These are phyloP conservation scores for Eumacrocentrus americanus DNA, from an alignment of 2,888 invertebrate species.

Conservation along the genomic window DNA sequence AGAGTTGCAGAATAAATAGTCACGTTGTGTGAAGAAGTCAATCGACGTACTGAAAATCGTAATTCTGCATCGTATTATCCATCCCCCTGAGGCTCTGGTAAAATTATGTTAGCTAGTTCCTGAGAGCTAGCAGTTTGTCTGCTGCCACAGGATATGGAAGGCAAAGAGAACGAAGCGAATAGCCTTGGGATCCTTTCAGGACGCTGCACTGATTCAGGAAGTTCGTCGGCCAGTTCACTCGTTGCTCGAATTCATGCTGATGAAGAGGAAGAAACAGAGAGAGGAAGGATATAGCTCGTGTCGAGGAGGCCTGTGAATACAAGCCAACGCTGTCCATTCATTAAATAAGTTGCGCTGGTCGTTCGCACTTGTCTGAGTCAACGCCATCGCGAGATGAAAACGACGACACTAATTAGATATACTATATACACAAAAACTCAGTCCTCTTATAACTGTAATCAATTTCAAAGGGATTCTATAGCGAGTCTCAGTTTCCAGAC, in stretches of 20 bases:
- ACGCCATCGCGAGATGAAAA: not conserved
- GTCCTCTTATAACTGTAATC: not conserved
- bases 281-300: too few species aligned
- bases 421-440: not conserved
- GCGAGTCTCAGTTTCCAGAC: not conserved
- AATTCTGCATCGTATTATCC: not conserved
- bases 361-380: not conserved
- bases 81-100: not conserved
- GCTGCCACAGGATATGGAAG: not conserved
- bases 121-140: not conserved
- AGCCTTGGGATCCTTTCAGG: conserved; percentile 1
- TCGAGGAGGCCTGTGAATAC: not conserved
- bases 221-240: not conserved
- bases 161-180: conserved; percentile 2
- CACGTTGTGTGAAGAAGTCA: too few species aligned
- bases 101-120: not conserved
- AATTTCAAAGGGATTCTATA: not conserved
- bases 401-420: not conserved
- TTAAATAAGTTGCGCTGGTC: conserved; percentile 2
- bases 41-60: not conserved
- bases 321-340: conserved; percentile 1
- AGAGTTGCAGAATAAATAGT: too few species aligned
- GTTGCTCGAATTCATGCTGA: not conserved
- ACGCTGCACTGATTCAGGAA: conserved; percentile 4
- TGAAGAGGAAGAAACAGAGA: conserved; percentile 1